Evolutionary conservation across 2,888 invertebrate species (phyloP).

Genomic region (Octonoba sinensis): DNA sequence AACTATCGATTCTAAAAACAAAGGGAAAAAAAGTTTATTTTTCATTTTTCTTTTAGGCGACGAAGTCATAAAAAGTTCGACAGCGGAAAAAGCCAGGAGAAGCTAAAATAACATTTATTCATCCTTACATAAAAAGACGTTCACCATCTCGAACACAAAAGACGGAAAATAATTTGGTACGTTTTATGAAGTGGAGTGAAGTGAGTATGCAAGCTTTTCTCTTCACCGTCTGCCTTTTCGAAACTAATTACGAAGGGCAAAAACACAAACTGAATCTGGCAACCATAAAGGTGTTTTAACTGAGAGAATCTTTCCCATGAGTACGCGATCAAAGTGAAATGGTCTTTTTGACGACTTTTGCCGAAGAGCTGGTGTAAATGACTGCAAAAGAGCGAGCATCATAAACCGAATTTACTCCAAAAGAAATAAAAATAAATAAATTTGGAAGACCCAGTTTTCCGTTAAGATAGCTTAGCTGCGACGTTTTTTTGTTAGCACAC

Average conservation of each 20-base stretch:
- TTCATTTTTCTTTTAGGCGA: conserved; percentile 41
- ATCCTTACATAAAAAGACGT: conserved; percentile 30
- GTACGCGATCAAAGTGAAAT: conserved; percentile 58
- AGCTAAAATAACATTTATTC: conserved; percentile 50
- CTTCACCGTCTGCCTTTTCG: conserved; percentile 25
- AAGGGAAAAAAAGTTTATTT: conserved; percentile 29
- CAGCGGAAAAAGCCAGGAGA: conserved; percentile 18
- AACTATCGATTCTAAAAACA: conserved; percentile 26
- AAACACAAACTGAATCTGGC: conserved; percentile 64
- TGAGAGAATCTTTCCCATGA: conserved; percentile 35
- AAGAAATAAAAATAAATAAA: conserved; percentile 11
- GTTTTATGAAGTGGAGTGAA: conserved; percentile 59
- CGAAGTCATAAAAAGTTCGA: conserved; percentile 43
- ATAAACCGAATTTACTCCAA: conserved; percentile 22
- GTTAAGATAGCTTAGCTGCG: too few relatives aligned
- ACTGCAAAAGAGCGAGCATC: conserved; percentile 19
- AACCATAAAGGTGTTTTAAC: conserved; percentile 63
- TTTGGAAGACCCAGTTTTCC: background rate
- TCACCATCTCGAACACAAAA: conserved; percentile 40
- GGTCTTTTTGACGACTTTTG: conserved; percentile 60
- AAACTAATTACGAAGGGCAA: conserved; percentile 57
- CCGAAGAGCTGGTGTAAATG: conserved; percentile 38
- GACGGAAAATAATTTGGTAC: conserved; percentile 42
- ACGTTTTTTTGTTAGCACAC: too few relatives aligned
- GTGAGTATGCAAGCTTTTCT: conserved; percentile 31